These are phyloP conservation scores for Orthonychiurus folsomi DNA, from an alignment of 2,888 invertebrate species.

Conservation along the genomic window DNA sequence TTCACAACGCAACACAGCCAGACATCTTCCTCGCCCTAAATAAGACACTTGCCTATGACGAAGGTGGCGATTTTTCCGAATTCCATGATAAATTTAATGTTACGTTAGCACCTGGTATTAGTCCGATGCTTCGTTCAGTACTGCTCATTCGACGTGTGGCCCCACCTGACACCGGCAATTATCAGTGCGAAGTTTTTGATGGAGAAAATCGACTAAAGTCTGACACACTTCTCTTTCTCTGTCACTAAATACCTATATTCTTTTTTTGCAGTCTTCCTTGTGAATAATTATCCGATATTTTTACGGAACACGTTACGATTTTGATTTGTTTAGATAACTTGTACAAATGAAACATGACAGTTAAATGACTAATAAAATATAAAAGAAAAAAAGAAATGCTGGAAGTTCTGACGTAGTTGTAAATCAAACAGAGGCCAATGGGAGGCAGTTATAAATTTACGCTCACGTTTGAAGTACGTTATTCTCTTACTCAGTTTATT, in stretches of 20 bases:
- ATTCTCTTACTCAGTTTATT: not conserved
- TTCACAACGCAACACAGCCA: constrained; percentile 35
- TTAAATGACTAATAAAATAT: too few species aligned
- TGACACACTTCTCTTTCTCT: constrained; percentile 38
- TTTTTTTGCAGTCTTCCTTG: not conserved
- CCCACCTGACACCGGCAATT: constrained; percentile 34
- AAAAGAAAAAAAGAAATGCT: too few species aligned
- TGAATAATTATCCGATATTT: not conserved
- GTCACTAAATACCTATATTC: constrained; percentile 27
- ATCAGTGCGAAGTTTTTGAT: constrained; percentile 37
- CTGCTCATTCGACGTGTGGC: constrained; percentile 33
- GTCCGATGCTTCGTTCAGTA: constrained; percentile 38
- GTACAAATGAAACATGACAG: not conserved
- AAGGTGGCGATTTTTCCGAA: too few species aligned
- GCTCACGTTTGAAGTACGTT: too few species aligned
- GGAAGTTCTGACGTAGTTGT: too few species aligned
- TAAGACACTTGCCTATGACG: constrained; percentile 30
- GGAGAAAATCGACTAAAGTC: constrained; percentile 34
- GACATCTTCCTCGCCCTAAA: constrained; percentile 38
- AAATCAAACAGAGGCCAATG: too few species aligned
- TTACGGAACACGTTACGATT: constrained; percentile 5
- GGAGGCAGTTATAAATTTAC: too few species aligned
- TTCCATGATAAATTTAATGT: constrained; percentile 40
- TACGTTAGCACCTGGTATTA: constrained; percentile 37
- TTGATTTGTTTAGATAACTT: not conserved